These are phyloP conservation scores for Arizona elegans DNA, from an alignment of 2,113 vertebrate species.

Conservation along the genomic window DNA sequence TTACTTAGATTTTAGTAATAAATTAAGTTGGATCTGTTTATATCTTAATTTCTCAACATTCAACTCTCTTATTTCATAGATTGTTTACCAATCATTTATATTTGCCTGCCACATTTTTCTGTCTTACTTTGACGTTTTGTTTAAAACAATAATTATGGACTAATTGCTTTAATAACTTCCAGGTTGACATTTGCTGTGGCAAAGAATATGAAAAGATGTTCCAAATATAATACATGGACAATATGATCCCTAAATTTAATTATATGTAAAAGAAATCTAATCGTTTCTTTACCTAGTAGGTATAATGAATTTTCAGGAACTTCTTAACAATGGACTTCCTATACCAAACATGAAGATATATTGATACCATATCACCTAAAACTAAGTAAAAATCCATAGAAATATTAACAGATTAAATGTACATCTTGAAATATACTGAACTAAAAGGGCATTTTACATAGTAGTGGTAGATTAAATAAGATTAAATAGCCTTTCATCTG, in stretches of 20 bases:
- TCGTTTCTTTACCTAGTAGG: not conserved
- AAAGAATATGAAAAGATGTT: not conserved
- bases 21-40: not conserved
- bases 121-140: not conserved
- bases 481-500: not conserved
- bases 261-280: not conserved
- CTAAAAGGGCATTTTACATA: not conserved
- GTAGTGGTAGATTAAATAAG: not conserved
- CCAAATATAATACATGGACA: not conserved
- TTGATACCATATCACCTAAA: not conserved
- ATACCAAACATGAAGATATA: not conserved
- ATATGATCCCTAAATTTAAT: not conserved
- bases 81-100: not conserved
- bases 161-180: not conserved
- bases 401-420: not conserved
- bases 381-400: not conserved
- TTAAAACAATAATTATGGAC: not conserved
- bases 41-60: not conserved
- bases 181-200: not conserved
- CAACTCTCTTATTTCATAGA: not conserved
- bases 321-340: not conserved
- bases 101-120: not conserved
- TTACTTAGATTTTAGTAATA: not conserved
- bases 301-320: not conserved
- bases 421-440: not conserved